phyloP scores from a whole-genome alignment of 1,140 invertebrate species.

The Drosophila kikkawai region DNA sequence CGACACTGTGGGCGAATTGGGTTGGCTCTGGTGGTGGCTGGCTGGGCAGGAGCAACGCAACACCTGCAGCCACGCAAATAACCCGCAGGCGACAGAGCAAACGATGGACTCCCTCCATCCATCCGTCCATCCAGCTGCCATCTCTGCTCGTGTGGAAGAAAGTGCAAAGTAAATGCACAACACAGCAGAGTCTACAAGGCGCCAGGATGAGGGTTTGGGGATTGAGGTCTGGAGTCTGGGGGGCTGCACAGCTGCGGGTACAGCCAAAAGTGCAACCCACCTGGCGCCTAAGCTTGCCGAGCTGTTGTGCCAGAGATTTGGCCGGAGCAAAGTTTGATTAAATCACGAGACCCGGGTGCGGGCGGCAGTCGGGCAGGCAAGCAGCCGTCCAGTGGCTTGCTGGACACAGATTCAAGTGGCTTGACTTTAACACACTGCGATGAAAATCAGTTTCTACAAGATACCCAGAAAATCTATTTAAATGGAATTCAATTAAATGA shows the following conservation, averaged over 20 bases:
- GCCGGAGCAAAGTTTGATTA: conserved; percentile 78
- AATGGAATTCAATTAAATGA: background rate
- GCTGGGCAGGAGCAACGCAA: conserved; percentile 27
- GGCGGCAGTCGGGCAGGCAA: background rate
- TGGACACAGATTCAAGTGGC: conserved; percentile 62
- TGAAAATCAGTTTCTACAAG: background rate
- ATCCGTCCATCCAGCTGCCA: conserved; percentile 40
- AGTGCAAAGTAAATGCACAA: conserved; percentile 80
- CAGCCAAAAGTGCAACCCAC: conserved; percentile 56
- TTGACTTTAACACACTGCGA: conserved; percentile 40
- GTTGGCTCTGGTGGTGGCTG: background rate
- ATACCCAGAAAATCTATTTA: background rate
- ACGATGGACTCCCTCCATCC: conserved; percentile 27
- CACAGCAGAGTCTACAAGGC: conserved; percentile 63
- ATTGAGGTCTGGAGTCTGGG: background rate
- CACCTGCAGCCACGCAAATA: conserved; percentile 76
- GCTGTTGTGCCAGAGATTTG: conserved; percentile 52
- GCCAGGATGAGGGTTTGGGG: conserved; percentile 25
- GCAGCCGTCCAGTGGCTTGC: conserved; percentile 14
- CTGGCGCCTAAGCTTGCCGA: conserved; percentile 1
- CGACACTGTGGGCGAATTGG: conserved; percentile 31
- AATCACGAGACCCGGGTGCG: conserved; percentile 60
- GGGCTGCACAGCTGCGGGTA: conserved; percentile 40
- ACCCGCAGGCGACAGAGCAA: conserved; percentile 53
- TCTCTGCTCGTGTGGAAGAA: conserved; percentile 58